Evolutionary conservation across 30 jellyfish, hydroid and myxozoan species (phyloP).

Genomic region (Turritopsis rubra): DNA sequence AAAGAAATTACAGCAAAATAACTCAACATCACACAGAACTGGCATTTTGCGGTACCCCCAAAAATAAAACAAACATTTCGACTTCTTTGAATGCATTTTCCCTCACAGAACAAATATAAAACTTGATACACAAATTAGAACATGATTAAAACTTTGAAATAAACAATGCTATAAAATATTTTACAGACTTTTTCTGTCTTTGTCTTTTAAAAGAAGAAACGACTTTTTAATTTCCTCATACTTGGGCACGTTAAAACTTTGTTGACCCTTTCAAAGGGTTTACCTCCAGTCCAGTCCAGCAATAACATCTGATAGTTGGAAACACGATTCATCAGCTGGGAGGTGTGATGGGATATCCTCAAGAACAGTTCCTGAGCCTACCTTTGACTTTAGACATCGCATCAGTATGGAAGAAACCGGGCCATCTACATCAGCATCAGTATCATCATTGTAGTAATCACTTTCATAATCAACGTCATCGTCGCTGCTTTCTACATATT

Average conservation of each 20-base stretch:
- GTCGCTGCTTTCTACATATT: background rate
- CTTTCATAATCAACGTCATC: background rate
- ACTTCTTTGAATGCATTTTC: no score
- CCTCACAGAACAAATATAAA: no score
- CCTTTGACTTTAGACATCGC: background rate
- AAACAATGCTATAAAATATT: background rate
- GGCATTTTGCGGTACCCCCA: no score
- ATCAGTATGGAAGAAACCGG: conserved; percentile 7
- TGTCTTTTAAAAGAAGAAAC: background rate
- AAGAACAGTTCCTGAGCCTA: conserved; percentile 16
- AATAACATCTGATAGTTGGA: background rate
- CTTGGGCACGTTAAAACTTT: conserved; percentile 18
- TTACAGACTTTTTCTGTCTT: conserved; percentile 8
- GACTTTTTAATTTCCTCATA: background rate
- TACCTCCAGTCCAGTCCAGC: conserved; percentile 16
- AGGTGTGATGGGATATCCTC: conserved; percentile 27
- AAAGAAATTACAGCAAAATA: no score
- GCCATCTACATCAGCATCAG: conserved; percentile 7
- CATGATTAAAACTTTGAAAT: no score
- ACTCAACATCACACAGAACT: no score
- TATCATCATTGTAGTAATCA: background rate
- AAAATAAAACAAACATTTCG: no score
- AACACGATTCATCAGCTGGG: conserved; percentile 19
- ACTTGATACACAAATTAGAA: no score
- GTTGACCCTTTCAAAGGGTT: conserved; percentile 9